Evolutionary conservation across 1,140 invertebrate species (phyloP).

Genomic region (Drosophila athabasca): DNA sequence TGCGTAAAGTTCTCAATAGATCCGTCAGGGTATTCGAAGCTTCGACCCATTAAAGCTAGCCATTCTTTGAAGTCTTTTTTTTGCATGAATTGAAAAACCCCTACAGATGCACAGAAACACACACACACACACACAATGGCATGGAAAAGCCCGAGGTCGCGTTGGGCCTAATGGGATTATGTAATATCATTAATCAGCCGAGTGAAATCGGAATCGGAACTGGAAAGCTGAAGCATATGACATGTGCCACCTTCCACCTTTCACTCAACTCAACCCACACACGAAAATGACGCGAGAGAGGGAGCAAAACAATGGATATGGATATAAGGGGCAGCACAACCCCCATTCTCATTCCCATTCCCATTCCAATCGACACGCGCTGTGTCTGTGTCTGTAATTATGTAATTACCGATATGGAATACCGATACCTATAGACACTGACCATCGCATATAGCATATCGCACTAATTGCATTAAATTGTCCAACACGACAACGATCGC

Average conservation of each 20-base stretch:
- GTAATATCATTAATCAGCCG: constrained; percentile 77
- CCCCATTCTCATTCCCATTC: constrained; percentile 19
- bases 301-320: neutral
- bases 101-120: too few species aligned
- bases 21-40: too few species aligned
- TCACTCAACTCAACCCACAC: neutral
- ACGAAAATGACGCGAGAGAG: neutral
- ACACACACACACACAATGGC: neutral
- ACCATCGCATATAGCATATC: constrained; percentile 47
- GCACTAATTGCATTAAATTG: constrained; percentile 81
- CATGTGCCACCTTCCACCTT: constrained; percentile 56
- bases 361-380: constrained; percentile 56
- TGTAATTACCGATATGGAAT: constrained; percentile 58
- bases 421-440: constrained; percentile 17
- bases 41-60: too few species aligned
- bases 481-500: constrained; percentile 56
- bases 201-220: constrained; percentile 53
- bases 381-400: constrained; percentile 62
- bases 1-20: too few species aligned
- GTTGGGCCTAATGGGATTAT: constrained; percentile 64
- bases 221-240: constrained; percentile 30
- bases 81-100: neutral
- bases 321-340: constrained; percentile 35
- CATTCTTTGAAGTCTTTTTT: neutral
- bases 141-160: constrained; percentile 10